Conservation (phyloP, 2,797 vertebrate species). For the Semaprochilodus insignis region DNA sequence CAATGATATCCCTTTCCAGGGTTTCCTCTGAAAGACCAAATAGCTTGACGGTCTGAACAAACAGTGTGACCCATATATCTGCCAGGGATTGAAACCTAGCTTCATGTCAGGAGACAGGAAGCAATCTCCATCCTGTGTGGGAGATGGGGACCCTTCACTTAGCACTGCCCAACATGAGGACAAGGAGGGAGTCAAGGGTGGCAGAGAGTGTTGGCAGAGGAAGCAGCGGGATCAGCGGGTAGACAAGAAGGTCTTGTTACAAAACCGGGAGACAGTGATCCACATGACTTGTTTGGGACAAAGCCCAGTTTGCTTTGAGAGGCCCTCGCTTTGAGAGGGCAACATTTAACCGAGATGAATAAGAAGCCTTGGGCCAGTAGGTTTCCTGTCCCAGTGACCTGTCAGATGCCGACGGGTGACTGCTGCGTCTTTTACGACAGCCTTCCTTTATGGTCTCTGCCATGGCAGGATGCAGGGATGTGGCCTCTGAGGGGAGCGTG, state of each 20-base stretch:
- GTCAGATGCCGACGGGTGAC: slow-evolving; percentile 46
- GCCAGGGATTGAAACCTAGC: slow-evolving; percentile 65
- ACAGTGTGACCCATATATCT: slow-evolving; percentile 70
- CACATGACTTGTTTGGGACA: slow-evolving; percentile 29
- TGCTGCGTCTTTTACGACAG: slow-evolving; percentile 60
- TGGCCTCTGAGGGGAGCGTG: slow-evolving; percentile 45
- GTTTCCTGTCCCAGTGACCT: slow-evolving; percentile 58
- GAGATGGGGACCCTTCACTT: slow-evolving; percentile 41
- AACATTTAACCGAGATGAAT: slow-evolving; percentile 25
- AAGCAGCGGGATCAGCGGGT: slow-evolving; percentile 32
- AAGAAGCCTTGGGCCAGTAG: slow-evolving; percentile 31
- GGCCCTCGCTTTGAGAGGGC: slow-evolving; percentile 3
- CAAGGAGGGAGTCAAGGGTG: slow-evolving; percentile 24
- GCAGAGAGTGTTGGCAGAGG: slow-evolving; percentile 22
- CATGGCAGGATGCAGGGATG: slow-evolving; percentile 37
- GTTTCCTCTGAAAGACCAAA: slow-evolving; percentile 72
- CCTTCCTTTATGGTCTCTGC: slow-evolving; percentile 53
- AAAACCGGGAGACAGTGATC: slow-evolving; percentile 30
- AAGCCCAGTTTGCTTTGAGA: slow-evolving; percentile 39
- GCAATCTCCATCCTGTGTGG: slow-evolving; percentile 58
- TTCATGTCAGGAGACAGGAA: slow-evolving; percentile 68
- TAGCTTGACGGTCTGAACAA: slow-evolving; percentile 72
- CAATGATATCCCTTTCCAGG: slow-evolving; percentile 74
- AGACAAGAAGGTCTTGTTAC: slow-evolving; percentile 24
- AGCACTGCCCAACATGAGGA: slow-evolving; percentile 23